These are phyloP conservation scores for Acropora yongei DNA, from an alignment of 64 coral and sea anemone species.

Conservation along the genomic window DNA sequence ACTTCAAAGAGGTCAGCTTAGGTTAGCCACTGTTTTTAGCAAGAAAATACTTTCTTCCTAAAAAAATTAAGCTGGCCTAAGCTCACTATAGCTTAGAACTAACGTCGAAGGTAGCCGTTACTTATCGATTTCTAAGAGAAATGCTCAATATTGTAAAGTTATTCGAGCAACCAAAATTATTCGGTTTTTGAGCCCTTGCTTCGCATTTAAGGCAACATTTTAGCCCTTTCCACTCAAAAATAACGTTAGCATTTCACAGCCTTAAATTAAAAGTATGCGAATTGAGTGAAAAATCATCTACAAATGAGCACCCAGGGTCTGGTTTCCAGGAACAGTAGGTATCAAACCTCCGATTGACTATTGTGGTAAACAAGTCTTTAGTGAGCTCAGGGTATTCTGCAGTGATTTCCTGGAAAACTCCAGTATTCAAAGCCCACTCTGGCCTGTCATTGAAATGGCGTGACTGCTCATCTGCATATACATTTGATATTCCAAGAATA, in stretches of 20 bases:
- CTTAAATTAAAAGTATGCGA: constrained; percentile 57
- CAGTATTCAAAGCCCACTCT: constrained; percentile 54
- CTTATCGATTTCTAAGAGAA: too few species aligned
- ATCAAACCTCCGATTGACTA: constrained; percentile 69
- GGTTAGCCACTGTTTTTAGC: too few species aligned
- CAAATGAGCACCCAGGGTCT: constrained; percentile 73
- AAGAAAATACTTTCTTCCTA: too few species aligned
- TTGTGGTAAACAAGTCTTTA: constrained; percentile 80
- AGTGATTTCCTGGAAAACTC: constrained; percentile 38
- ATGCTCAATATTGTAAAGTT: too few species aligned
- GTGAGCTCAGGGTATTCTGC: constrained; percentile 61
- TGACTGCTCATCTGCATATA: constrained; percentile 55
- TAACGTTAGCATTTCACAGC: constrained; percentile 4
- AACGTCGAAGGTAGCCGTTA: too few species aligned
- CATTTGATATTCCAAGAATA: constrained; percentile 59
- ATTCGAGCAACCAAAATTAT: too few species aligned
- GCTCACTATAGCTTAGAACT: too few species aligned
- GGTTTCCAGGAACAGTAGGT: constrained; percentile 82
- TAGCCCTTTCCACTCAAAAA: not conserved
- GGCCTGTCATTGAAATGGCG: constrained; percentile 54
- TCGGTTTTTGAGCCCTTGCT: too few species aligned
- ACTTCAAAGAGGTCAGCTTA: not conserved
- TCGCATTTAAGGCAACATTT: too few species aligned
- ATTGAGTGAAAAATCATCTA: constrained; percentile 81
- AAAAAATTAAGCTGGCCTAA: too few species aligned